Evolutionary conservation across 2,113 vertebrate species (phyloP).

Genomic region (Rousettus leschenaultii): DNA sequence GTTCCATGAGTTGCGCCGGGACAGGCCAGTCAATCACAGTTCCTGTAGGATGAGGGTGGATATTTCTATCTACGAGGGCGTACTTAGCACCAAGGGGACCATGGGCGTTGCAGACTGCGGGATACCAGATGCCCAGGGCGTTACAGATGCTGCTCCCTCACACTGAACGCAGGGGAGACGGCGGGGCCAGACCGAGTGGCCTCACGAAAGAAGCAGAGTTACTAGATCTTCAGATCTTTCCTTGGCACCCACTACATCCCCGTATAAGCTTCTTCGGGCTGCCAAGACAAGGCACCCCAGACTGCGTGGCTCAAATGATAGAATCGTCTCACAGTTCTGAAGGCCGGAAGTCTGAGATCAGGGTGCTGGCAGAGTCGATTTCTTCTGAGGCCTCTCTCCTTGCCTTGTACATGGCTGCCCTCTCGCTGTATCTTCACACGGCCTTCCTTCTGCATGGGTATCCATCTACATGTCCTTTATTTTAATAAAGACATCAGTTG

Average conservation of each 20-base stretch:
- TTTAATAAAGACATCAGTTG: background rate
- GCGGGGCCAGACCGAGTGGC: background rate
- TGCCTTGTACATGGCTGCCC: fast-evolving
- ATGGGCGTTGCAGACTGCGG: background rate
- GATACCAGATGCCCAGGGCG: background rate
- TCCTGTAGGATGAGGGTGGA: background rate
- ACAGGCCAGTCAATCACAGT: background rate
- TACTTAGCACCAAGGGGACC: background rate
- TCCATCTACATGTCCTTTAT: background rate
- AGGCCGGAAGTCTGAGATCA: background rate
- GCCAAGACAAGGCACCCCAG: background rate
- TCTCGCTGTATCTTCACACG: background rate
- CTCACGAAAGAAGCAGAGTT: background rate
- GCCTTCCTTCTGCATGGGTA: background rate
- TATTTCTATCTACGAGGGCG: background rate
- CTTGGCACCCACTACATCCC: background rate
- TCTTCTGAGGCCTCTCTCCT: background rate
- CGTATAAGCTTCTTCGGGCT: background rate
- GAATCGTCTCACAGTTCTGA: background rate
- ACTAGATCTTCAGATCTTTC: background rate
- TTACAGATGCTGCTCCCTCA: background rate
- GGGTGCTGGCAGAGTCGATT: background rate
- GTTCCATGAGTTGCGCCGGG: background rate
- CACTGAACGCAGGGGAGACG: fast-evolving
- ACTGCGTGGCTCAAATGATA: background rate